Evolutionary conservation across 2,797 vertebrate genomes (phyloP), one percentile per base, ranked within the genome.

Genomic region (Synanceia verrucosa): DNA sequence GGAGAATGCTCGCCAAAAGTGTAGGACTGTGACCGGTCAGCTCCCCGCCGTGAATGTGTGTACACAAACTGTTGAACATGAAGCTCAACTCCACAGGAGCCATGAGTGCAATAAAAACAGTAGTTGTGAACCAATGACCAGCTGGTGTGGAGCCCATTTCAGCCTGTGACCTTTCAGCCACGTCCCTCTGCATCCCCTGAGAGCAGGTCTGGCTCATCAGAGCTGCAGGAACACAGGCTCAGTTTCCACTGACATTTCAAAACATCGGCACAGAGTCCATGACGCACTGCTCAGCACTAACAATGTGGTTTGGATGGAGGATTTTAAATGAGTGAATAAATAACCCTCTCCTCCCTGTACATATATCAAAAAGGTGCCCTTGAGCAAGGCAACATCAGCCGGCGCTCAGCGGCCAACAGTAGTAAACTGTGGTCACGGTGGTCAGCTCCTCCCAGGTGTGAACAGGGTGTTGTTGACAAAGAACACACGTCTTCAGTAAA

Each of bases 231-330:
- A 70, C 76, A 79, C 51, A 29, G 53, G 53, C 70, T 73, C 65
- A 63, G 24, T 89, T 88, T 88, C 79, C 82, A 81, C 67, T 69
- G 66, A 65, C 79, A 56, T 77, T 82, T 84, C 23, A 65, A 73
- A 84, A 78, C 19, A 71, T 44, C 60, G 67, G 24, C n/a, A 52
- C 26, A 10, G 39, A 71, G 52, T 18, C 21, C 23, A 78, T 74
- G 71, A 81, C 68, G 46, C 78, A 61, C 59, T 59, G 10, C 37
- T 63, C 72, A 9, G 76, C 10, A 33, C 67, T 28, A 73, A 81
- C 81, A 79, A 63, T 33, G 67, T 8, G 56, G 28, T 51, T 55
- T 55, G 28, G 52, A 34, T 1, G n/a, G 29, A 31, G 51, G 0
- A 1, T 14, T 55, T 53, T 6, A 33, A 53, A 53, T 19, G 1